These are phyloP conservation scores for Nipponia nippon DNA, from an alignment of 2,113 vertebrate species.

Conservation along the genomic window DNA sequence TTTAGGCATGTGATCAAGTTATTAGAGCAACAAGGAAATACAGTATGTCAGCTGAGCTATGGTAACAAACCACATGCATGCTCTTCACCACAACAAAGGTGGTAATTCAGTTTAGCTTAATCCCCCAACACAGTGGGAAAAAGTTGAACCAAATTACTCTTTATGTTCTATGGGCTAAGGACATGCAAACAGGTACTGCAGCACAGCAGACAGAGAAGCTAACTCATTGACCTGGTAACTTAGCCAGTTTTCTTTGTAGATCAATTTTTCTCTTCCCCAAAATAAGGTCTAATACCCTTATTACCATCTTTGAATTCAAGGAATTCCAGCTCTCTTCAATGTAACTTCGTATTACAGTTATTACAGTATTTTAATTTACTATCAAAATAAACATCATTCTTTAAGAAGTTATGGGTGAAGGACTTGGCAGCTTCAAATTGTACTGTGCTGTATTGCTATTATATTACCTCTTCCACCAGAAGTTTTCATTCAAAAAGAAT, in stretches of 20 bases:
- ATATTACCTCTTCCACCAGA: background rate
- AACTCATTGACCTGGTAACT: background rate
- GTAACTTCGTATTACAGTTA: background rate
- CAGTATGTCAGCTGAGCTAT: background rate
- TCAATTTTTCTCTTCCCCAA: background rate
- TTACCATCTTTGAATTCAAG: background rate
- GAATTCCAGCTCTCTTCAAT: background rate
- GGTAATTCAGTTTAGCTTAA: background rate
- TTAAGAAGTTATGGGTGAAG: background rate
- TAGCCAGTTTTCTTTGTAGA: background rate
- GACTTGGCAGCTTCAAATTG: background rate
- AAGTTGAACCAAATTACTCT: background rate
- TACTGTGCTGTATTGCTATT: background rate
- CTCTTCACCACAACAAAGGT: background rate
- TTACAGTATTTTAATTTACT: background rate
- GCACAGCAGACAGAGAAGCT: background rate
- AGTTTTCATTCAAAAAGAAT: background rate
- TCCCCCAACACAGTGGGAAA: background rate
- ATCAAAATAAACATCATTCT: background rate
- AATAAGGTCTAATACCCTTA: background rate
- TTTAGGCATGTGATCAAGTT: background rate
- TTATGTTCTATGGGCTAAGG: background rate
- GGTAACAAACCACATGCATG: background rate
- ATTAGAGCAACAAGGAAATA: background rate
- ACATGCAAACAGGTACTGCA: background rate